Evolutionary conservation across 2,113 vertebrate genomes (phyloP), one percentile per base, ranked within the genome.

Genomic region (Hassar affinis): DNA sequence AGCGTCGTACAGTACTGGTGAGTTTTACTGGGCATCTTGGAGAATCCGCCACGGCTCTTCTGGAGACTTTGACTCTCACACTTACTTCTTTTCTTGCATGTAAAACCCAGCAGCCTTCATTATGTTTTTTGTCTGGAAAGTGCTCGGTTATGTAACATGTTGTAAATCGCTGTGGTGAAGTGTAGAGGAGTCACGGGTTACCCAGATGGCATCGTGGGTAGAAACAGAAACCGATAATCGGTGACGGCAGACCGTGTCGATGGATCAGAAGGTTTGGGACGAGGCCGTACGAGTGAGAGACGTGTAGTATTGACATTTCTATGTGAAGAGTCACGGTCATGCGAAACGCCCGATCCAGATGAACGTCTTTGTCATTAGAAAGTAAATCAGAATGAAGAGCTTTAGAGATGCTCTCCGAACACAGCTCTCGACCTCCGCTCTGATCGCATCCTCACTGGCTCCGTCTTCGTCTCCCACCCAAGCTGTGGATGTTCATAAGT

Each of bases 401-500:
- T 6, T 69, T 42, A 11, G n/a, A 45, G 54, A 33, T 3, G 5
- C 42, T 6, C 7, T 18, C 45, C 10, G 52, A 61, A n/a, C n/a
- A n/a, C n/a, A n/a, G n/a, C n/a, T n/a, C n/a, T n/a, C n/a, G n/a
- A n/a, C n/a, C n/a, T n/a, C n/a, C n/a, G n/a, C n/a, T n/a, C n/a
- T n/a, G n/a, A n/a, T n/a, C n/a, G n/a, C n/a, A n/a, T n/a, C n/a
- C 6, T 27, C 69, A 51, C 4, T 4, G 25, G 45, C 74, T 76
- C 9, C 49, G 12, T 54, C 49, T 12, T 54, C 22, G 20, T 35
- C 51, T 56, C 25, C 1, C 30, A 38, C 30, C 0, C 51, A n/a
- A 22, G 75, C 69, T 82, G 14, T 51, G 71, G 42, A 82, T 62
- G 66, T 87, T 84, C 83, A 75, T 12, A 74, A 77, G 49, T 59